A percentile compares a stretch with the other conserved stretches of the same genome.
phyloP scores from a whole-genome alignment of 2,888 invertebrate species.

The Agrochola macilenta region DNA sequence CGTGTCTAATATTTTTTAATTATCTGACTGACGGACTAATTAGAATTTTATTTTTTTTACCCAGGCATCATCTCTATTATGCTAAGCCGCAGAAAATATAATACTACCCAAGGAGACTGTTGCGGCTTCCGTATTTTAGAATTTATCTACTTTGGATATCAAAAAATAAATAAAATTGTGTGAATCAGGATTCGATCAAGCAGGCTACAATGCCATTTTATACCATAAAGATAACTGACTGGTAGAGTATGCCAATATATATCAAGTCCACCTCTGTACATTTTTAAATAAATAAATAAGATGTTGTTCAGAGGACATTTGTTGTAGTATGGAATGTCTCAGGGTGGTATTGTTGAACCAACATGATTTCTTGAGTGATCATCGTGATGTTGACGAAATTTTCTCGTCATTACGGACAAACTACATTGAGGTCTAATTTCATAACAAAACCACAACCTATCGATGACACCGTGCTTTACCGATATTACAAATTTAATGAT shows the following conservation, averaged over 20 bases:
- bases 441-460: not conserved
- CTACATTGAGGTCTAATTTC: not conserved
- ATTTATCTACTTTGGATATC: not conserved
- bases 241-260: not conserved
- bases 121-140: not conserved
- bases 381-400: not conserved
- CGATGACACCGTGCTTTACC: not conserved
- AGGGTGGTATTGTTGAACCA: not conserved
- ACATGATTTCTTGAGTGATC: not conserved
- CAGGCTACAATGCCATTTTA: not conserved
- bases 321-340: not conserved
- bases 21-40: no score
- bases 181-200: not conserved
- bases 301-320: not conserved
- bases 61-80: no score
- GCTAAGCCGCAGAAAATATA: not conserved
- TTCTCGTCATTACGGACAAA: not conserved
- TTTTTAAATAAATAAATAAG: not conserved
- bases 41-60: no score
- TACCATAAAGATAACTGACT: not conserved
- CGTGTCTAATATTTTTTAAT: no score
- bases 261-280: not conserved
- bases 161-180: not conserved
- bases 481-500: no score
- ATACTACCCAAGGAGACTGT: not conserved